These are phyloP conservation scores for Cassiopea andromeda DNA, from an alignment of 30 jellyfish, hydroid and myxozoan genomes.

Conservation along the genomic window DNA sequence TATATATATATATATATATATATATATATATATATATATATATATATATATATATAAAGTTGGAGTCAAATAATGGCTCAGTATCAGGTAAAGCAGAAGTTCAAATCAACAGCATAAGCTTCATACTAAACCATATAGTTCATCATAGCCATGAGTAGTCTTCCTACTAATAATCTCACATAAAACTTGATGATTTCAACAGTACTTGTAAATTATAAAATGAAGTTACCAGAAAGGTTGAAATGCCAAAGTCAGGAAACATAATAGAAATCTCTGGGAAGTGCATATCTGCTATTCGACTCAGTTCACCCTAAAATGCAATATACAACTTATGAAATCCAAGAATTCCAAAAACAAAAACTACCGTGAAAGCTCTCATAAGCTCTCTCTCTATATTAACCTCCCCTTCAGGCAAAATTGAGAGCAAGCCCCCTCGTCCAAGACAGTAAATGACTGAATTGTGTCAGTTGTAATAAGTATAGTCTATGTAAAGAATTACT, in stretches of 20 bases:
- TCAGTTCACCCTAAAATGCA: neutral
- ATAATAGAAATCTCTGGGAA: slow-evolving; percentile 45
- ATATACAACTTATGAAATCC: neutral
- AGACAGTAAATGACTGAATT: no score
- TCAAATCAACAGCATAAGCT: neutral
- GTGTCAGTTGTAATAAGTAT: no score
- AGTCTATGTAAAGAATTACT: no score
- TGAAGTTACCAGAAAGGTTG: slow-evolving; percentile 28
- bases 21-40: neutral
- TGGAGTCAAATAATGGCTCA: slow-evolving; percentile 1
- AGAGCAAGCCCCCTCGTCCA: no score
- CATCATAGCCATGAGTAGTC: slow-evolving; percentile 2
- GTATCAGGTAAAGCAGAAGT: slow-evolving; percentile 47
- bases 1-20: no score
- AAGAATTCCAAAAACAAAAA: no score
- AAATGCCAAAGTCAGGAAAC: slow-evolving; percentile 62
- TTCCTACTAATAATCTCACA: no score
- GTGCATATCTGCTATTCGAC: slow-evolving; percentile 28
- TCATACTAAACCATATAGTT: neutral
- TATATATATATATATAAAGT: neutral
- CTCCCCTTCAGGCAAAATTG: no score
- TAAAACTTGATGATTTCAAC: no score
- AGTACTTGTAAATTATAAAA: neutral
- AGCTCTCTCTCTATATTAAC: no score
- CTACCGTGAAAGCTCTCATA: no score